Base-by-base conservation (phyloP, 1,140 invertebrate species). In the Dolichoris vasculosae region DNA sequence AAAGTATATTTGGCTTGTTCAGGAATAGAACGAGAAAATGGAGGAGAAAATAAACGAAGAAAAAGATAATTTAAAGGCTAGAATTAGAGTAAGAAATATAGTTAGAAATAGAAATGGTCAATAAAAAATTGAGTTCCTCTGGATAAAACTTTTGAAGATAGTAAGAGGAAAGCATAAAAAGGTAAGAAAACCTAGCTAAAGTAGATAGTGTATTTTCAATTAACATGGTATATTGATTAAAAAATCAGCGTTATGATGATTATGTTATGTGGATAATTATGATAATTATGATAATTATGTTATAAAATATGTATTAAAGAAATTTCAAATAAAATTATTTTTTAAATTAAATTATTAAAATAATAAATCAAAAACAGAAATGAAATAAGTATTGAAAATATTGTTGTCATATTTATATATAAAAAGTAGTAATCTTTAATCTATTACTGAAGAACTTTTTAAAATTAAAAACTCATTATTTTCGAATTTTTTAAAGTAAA, bases 81-180 rank as follows among this genome's bases (percentile, higher is more conserved):
- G 84, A 80, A 48, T 64, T 40, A 85, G 84, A 80, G 64, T 64
- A 73, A 59, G 30, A 85, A 85, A 84, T 85, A 80, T 78, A 48
- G 67, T 80, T 73, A 79, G 38, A 48, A 67, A 40, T 67, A 30
- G 51, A 83, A 83, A 75, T 83, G 81, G 69, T 75, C 81, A 75
- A 83, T 83, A 83, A 84, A 84, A 75, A 55, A 35, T 35, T 17
- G 6, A 9, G 13, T 23, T 4, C 13, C 6, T 3, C n/a, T 11
- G 35, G 23, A 73, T 73, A 82, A 82, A 75, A 82, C 67, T 32
- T 32, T 13, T 3, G 48, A 40, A 67, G 63, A 32, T 67, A 32
- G 63, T 67, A 67, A 15, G 30, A 15, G 63, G 63, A 67, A 35
- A 0, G 9, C 15, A 30, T 67, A 32, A 67, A 35, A 59, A 67